Evolutionary conservation across 2,797 vertebrate species (phyloP), one percentile per base, ranked within the genome.

Genomic region (Setipinna tenuifilis): DNA sequence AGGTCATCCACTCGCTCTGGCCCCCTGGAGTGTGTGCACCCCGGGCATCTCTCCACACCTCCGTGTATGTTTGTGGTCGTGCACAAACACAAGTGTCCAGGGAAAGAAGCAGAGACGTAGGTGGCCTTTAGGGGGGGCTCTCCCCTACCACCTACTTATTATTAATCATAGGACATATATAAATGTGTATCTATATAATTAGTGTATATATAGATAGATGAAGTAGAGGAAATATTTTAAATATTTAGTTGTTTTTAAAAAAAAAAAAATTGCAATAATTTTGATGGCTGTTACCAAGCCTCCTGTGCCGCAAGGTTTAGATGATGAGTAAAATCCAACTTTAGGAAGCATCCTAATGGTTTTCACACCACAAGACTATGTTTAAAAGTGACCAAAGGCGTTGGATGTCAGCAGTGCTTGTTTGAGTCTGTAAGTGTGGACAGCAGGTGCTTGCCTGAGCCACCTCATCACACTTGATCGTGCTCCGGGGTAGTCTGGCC

Each of bases 371-470:
- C 31, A 21, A 75, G 84, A 83, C 83, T 85, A 57, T 85, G 71
- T 85, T 81, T 88, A 86, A 87, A 86, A 88, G 88, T 89, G 90
- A 91, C 90, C 90, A 91, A 91, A 91, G 90, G 83, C 88, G 89
- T 83, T 87, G 75, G 88, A 78, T 78, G 41, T 78, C 17, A 21
- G 71, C 71, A 10, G 71, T 17, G 5, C 71, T 78, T 7, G 5
- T 78, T 44, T 78, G 16, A 44, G 5, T 35, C 7, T 25, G n/a
- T 65, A 2, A 11, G n/a, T 35, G 14, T 35, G 68, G 17, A 16
- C 31, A 3, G 58, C 19, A n/a, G 58, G 19, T 59, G 14, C 31
- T 14, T 0, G 31, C 68, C 16, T 35, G 16, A 19, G 14, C 71
- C 35, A 41, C 71, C 35, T 10, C 71, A 78, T 78, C 71, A 35